A percentile compares a stretch with the other conserved stretches of the same genome.
These are phyloP conservation scores for Andricus curvator DNA, from an alignment of 2,888 invertebrate species.

Conservation along the genomic window DNA sequence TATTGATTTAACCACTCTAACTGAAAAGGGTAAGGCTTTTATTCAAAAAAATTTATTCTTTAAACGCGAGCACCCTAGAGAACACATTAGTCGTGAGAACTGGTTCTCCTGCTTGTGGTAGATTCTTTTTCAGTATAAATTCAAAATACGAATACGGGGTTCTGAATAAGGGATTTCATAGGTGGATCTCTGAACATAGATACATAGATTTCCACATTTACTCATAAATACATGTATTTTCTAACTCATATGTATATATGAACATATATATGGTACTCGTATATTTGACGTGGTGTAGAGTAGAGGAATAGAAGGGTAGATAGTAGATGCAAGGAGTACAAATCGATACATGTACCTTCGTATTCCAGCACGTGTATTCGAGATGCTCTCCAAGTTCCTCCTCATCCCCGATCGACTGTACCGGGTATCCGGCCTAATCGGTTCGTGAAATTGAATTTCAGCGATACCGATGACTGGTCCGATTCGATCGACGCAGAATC, in stretches of 20 bases:
- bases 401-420: slow-evolving; percentile 18
- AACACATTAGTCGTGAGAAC: no score
- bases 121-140: slow-evolving; percentile 9
- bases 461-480: slow-evolving; percentile 58
- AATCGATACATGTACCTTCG: slow-evolving; percentile 34
- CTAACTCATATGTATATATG: not conserved
- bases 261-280: no score
- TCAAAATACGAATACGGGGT: not conserved
- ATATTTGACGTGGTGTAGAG: not conserved
- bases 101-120: no score
- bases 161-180: not conserved
- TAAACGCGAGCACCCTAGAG: no score
- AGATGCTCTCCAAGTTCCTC: slow-evolving; percentile 18
- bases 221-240: not conserved
- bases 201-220: not conserved
- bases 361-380: slow-evolving; percentile 27
- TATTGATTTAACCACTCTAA: no score
- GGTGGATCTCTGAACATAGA: not conserved
- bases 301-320: not conserved
- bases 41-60: no score
- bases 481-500: slow-evolving; percentile 54
- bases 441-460: slow-evolving; percentile 65
- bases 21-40: no score
- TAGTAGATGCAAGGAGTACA: slow-evolving; percentile 31
- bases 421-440: slow-evolving; percentile 54